Evolutionary conservation across 1,140 invertebrate species (phyloP).

Genomic region (Philotrypesis tridentata): DNA sequence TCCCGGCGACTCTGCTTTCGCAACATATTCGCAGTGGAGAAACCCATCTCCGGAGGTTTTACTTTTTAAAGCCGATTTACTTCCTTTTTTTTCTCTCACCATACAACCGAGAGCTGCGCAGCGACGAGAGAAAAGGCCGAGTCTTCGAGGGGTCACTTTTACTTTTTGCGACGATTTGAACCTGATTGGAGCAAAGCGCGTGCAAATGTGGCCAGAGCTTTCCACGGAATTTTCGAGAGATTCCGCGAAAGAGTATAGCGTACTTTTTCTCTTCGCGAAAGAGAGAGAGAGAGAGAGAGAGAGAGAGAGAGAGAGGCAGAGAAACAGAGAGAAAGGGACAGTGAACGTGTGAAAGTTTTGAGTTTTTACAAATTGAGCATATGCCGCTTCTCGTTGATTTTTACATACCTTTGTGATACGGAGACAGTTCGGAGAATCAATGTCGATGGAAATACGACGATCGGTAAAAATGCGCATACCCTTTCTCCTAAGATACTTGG

Average conservation of each 20-base stretch:
- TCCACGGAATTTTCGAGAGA: slow-evolving; percentile 2
- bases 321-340: not conserved
- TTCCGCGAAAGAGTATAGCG: not conserved
- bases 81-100: slow-evolving; percentile 28
- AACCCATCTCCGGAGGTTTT: slow-evolving; percentile 56
- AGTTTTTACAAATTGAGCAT: not conserved
- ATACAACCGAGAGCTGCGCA: not conserved
- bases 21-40: slow-evolving; percentile 46
- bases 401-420: not conserved
- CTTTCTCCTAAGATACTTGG: not conserved
- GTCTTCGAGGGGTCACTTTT: not conserved
- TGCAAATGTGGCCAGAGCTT: not conserved
- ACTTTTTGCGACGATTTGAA: slow-evolving; percentile 38
- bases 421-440: not conserved
- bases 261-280: not conserved
- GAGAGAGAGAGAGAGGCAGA: too few relatives aligned
- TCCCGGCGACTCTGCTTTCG: slow-evolving; percentile 1
- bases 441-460: too few relatives aligned
- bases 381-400: not conserved
- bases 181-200: slow-evolving; percentile 16
- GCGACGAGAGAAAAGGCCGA: not conserved
- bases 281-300: too few relatives aligned
- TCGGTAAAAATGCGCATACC: not conserved
- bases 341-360: slow-evolving; percentile 17
- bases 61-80: slow-evolving; percentile 56